These are phyloP conservation scores for Etheostoma cragini DNA, from an alignment of 2,113 vertebrate genomes.

Conservation along the genomic window DNA sequence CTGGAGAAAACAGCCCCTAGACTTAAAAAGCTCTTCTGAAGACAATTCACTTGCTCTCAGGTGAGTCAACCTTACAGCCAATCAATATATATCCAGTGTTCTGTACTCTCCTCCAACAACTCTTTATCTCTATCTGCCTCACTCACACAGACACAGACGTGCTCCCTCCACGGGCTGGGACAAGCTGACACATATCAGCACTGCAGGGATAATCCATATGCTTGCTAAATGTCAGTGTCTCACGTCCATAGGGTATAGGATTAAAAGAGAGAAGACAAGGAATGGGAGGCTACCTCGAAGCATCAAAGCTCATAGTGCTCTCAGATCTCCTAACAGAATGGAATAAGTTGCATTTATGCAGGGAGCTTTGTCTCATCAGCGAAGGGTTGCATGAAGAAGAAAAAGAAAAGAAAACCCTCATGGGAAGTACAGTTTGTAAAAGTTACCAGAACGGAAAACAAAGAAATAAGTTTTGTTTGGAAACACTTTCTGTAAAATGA, in stretches of 20 bases:
- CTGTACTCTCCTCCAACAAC: conserved; percentile 47
- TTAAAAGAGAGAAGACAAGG: conserved; percentile 49
- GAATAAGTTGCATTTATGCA: conserved; percentile 56
- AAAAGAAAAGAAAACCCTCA: conserved; percentile 13
- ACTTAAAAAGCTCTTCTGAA: conserved; percentile 56
- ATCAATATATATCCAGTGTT: conserved; percentile 71
- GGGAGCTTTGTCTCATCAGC: conserved; percentile 46
- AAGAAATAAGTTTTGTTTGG: conserved; percentile 42
- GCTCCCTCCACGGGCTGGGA: conserved; percentile 12
- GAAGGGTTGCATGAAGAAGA: conserved; percentile 23
- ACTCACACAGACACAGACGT: conserved; percentile 4
- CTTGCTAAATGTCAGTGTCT: conserved; percentile 50
- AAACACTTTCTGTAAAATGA: conserved; percentile 51
- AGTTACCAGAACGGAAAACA: conserved; percentile 37
- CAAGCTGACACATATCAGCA: conserved; percentile 55
- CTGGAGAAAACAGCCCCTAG: conserved; percentile 43
- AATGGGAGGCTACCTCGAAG: conserved; percentile 43
- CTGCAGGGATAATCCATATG: conserved; percentile 60
- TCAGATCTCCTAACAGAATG: conserved; percentile 60
- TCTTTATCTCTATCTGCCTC: conserved; percentile 49
- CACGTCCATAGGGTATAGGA: conserved; percentile 36
- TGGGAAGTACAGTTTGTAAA: conserved; percentile 57
- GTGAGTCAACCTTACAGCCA: conserved; percentile 66
- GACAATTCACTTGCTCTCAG: conserved; percentile 59
- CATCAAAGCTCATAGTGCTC: conserved; percentile 52